phyloP scores from a whole-genome alignment of 2,113 vertebrate species.

The Taurulus bubalis region DNA sequence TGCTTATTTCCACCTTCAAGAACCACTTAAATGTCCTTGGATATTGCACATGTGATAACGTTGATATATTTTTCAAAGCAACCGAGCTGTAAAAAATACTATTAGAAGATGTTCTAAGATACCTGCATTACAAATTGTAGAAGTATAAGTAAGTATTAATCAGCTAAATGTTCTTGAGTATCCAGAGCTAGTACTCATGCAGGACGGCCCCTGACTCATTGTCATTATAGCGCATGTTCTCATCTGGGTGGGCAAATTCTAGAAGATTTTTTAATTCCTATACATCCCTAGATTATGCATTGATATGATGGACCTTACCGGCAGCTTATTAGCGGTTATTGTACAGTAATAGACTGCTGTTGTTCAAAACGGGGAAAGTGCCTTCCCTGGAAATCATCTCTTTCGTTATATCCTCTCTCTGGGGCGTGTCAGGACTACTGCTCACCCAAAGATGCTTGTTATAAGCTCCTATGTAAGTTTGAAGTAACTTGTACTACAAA shows the following conservation, averaged over 20 bases:
- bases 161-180: neutral
- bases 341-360: neutral
- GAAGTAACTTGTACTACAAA: neutral
- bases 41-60: neutral
- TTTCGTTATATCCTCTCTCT: no score
- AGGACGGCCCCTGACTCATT: neutral
- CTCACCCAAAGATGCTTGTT: neutral
- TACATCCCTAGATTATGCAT: neutral
- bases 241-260: neutral
- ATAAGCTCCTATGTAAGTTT: neutral
- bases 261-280: neutral
- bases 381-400: neutral
- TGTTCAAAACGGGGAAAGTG: neutral
- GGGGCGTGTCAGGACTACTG: neutral
- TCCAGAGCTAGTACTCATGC: neutral
- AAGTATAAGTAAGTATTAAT: neutral
- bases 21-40: constrained; percentile 22
- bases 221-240: neutral
- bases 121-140: neutral
- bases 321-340: neutral
- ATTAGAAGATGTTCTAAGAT: neutral
- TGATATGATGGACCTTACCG: neutral
- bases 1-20: constrained; percentile 32
- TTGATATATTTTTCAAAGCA: neutral
- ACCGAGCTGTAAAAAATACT: neutral